These are phyloP conservation scores for Nomia melanderi DNA, from an alignment of 1,140 invertebrate species.

Conservation along the genomic window DNA sequence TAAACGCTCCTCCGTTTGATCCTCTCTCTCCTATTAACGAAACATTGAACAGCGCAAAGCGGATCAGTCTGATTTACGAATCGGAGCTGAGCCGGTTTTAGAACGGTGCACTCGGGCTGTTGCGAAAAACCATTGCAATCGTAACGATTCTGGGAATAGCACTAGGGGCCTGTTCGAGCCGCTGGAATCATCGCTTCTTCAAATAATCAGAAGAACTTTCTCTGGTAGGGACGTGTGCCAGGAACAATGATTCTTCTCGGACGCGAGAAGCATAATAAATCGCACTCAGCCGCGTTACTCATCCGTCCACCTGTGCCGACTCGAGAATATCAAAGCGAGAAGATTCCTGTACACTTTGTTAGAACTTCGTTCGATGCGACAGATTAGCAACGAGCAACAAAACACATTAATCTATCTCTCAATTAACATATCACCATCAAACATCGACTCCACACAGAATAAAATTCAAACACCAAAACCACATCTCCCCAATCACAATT, in stretches of 20 bases:
- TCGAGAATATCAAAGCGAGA: neutral
- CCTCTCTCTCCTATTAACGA: neutral
- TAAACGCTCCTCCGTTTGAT: no score
- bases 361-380: no score
- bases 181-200: neutral
- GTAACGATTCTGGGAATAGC: neutral
- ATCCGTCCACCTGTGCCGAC: neutral
- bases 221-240: neutral
- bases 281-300: neutral
- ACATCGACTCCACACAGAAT: no score
- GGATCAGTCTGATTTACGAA: neutral
- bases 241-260: slow-evolving; percentile 2
- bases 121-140: neutral
- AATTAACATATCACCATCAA: no score
- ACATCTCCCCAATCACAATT: no score
- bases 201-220: slow-evolving; percentile 1
- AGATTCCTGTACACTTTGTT: neutral
- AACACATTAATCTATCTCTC: no score
- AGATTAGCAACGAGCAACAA: no score
- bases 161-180: neutral
- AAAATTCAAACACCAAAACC: no score
- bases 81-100: neutral
- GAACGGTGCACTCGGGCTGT: neutral
- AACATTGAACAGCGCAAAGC: neutral
- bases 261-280: slow-evolving; percentile 2